phyloP scores from a whole-genome alignment of 1,140 invertebrate genomes.

The Leptopilina boulardi region DNA sequence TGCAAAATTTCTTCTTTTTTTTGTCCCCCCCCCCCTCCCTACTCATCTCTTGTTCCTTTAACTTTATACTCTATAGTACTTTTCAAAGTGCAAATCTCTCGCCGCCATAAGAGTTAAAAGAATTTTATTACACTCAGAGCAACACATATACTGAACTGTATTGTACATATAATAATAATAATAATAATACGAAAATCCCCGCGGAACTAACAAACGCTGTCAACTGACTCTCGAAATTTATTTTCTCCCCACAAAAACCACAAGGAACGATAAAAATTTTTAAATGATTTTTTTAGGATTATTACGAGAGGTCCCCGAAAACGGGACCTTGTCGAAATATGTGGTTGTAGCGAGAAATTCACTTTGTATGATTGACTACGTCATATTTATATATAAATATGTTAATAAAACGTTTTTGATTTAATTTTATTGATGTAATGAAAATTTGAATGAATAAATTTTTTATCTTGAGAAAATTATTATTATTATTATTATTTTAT shows the following conservation, averaged over 20 bases:
- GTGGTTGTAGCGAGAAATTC: background rate
- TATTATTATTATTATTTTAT: no score
- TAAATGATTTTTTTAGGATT: background rate
- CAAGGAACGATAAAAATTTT: slow-evolving; percentile 8
- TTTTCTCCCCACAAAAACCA: slow-evolving; percentile 27
- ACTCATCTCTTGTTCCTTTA: slow-evolving; percentile 36
- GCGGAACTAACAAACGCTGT: slow-evolving; percentile 47
- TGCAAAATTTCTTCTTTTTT: slow-evolving; percentile 46
- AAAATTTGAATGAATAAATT: no score
- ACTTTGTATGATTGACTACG: background rate
- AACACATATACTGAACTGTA: slow-evolving; percentile 8
- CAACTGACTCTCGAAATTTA: slow-evolving; percentile 23
- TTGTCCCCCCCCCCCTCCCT: no score
- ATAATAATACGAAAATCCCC: slow-evolving; percentile 41
- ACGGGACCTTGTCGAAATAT: background rate
- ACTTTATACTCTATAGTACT: slow-evolving; percentile 23
- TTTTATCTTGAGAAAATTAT: no score
- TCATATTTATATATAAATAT: no score
- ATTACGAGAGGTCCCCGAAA: background rate
- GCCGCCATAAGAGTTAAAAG: slow-evolving; percentile 41
- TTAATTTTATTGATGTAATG: no score
- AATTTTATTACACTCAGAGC: slow-evolving; percentile 44
- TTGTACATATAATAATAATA: no score
- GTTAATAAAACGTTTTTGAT: no score
- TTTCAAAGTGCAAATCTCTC: slow-evolving; percentile 14